These are phyloP conservation scores for Podarcis siculus DNA, from an alignment of 2,797 vertebrate genomes.

Conservation along the genomic window DNA sequence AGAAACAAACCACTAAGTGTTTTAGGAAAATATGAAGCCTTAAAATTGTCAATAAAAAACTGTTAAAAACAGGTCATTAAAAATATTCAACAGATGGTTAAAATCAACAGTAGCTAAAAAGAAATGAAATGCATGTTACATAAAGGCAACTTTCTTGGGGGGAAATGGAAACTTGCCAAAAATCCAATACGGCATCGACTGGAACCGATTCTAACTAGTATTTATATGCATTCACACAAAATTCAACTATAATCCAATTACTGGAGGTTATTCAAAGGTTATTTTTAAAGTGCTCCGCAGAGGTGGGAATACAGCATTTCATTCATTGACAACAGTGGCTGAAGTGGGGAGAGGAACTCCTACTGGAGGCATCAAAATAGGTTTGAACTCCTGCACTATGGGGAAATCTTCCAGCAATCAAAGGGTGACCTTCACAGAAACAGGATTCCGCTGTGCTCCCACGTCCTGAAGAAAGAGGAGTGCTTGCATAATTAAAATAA, in stretches of 20 bases:
- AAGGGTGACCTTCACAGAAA: slow-evolving; percentile 74
- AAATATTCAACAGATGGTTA: too few relatives aligned
- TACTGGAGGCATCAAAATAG: slow-evolving; percentile 58
- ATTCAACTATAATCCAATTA: slow-evolving; percentile 55
- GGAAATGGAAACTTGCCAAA: neutral
- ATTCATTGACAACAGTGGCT: slow-evolving; percentile 54
- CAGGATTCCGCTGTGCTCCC: slow-evolving; percentile 40
- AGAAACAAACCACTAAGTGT: too few relatives aligned
- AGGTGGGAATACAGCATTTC: slow-evolving; percentile 45
- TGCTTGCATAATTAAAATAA: slow-evolving; percentile 62
- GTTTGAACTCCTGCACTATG: slow-evolving; percentile 52
- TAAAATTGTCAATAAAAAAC: too few relatives aligned
- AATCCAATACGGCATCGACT: neutral
- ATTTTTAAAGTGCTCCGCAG: slow-evolving; percentile 56
- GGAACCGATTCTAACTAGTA: slow-evolving; percentile 52
- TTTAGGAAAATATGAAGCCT: too few relatives aligned
- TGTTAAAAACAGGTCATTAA: too few relatives aligned
- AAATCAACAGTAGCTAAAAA: neutral
- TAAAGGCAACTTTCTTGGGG: neutral
- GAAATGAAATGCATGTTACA: neutral
- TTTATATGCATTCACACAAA: slow-evolving; percentile 47
- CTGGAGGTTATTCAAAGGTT: slow-evolving; percentile 70
- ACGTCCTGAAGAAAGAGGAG: slow-evolving; percentile 47
- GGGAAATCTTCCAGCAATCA: slow-evolving; percentile 54
- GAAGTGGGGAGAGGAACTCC: slow-evolving; percentile 56